Evolutionary conservation across 2,797 vertebrate species (phyloP).

Genomic region (Otus scops): DNA sequence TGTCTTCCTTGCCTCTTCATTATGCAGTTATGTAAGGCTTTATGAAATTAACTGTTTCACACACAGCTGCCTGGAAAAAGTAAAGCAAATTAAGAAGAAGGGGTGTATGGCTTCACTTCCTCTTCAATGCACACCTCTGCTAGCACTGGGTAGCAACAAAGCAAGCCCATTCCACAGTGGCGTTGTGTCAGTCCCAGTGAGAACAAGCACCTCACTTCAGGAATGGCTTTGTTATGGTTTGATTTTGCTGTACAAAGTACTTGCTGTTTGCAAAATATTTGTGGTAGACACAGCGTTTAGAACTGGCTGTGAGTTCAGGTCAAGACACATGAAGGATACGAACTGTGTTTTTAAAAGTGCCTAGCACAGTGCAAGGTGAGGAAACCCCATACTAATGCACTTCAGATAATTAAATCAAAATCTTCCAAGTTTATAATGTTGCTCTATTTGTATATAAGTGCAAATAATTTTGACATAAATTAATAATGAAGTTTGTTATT

Average conservation of each 20-base stretch:
- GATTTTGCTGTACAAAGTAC: neutral
- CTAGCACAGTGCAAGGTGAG: neutral
- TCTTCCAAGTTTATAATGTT: neutral
- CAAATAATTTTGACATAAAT: neutral
- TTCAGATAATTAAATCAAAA: neutral
- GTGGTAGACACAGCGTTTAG: neutral
- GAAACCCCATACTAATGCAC: neutral
- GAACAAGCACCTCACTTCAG: neutral
- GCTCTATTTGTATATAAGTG: neutral
- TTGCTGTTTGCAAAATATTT: neutral
- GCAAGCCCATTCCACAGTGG: neutral
- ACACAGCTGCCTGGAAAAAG: neutral
- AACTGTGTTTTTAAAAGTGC: neutral
- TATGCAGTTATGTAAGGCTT: constrained; percentile 5
- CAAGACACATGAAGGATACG: neutral
- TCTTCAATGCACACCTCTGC: neutral
- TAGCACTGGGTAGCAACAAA: neutral
- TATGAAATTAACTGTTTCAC: constrained; percentile 12
- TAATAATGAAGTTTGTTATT: neutral
- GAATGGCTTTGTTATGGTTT: neutral
- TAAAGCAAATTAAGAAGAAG: neutral
- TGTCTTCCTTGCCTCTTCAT: neutral
- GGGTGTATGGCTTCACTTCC: accelerated
- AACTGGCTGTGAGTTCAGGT: neutral
- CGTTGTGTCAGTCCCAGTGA: neutral